phyloP scores from a whole-genome alignment of 1,140 invertebrate genomes.

The Drosophila navojoa region DNA sequence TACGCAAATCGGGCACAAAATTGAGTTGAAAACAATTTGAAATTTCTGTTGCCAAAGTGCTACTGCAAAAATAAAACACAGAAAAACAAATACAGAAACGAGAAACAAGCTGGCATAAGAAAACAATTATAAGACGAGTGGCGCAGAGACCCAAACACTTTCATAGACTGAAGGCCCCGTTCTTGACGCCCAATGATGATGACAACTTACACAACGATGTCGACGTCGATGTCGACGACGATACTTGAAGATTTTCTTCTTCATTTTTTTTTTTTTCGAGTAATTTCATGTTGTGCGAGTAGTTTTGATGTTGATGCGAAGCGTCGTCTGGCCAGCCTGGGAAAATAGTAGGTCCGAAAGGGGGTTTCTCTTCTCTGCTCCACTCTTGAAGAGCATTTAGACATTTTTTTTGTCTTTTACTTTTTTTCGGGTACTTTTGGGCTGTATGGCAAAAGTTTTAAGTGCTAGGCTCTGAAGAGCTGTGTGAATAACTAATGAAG shows the following conservation, averaged over 20 bases:
- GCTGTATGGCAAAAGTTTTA: constrained; percentile 29
- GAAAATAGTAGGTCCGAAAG: constrained; percentile 40
- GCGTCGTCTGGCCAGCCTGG: constrained; percentile 30
- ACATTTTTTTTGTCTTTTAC: constrained; percentile 27
- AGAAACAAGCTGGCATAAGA: constrained; percentile 21
- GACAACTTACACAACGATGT: constrained; percentile 27
- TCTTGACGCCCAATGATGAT: constrained; percentile 64
- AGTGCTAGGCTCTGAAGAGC: constrained; percentile 20
- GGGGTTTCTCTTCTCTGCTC: neutral
- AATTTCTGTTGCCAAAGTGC: constrained; percentile 57
- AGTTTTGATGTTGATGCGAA: constrained; percentile 66
- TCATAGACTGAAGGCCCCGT: constrained; percentile 48
- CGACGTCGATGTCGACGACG: constrained; percentile 17
- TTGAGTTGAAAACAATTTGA: constrained; percentile 77
- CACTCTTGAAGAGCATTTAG: constrained; percentile 38
- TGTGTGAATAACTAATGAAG: constrained; percentile 50
- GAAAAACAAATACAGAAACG: neutral
- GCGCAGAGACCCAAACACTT: constrained; percentile 26
- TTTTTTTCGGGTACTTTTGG: constrained; percentile 19
- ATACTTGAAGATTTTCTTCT: constrained; percentile 46
- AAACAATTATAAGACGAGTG: constrained; percentile 10
- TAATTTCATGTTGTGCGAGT: constrained; percentile 74
- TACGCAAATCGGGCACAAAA: constrained; percentile 66
- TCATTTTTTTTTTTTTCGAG: constrained; percentile 58
- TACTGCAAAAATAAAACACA: constrained; percentile 31